Base-by-base conservation (phyloP, 1,140 invertebrate species). In the Macrobrachium nipponense region DNA sequence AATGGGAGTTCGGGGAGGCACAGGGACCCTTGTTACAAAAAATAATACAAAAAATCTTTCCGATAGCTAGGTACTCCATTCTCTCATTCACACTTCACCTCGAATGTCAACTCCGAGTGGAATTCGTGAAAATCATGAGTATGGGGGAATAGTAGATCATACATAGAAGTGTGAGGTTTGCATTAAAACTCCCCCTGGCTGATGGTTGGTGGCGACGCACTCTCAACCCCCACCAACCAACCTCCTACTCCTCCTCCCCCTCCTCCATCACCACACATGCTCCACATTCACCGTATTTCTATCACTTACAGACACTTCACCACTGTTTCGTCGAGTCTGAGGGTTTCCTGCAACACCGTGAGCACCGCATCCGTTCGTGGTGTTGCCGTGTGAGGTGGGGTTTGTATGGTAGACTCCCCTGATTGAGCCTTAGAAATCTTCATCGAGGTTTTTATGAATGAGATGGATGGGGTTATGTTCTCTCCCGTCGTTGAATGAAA, bases 401-500 rank as follows among this genome's bases (percentile, higher is more conserved):
- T 80, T 58, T 12, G 23, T 36, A n/a, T 43, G 27, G 77, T 51
- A n/a, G n/a, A 60, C 77, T 58, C 80, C n/a, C 51, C 44, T 51
- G 70, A 68, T 43, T 58, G 58, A 86, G 51, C 12, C 51, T 51
- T 51, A 51, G 66, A 72, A 79, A 73, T 27, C 36, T 70, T 62
- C 76, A 80, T 59, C 82, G 44, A 64, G 84, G 84, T 75, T 85
- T 86, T 86, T 86, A 86, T 86, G 84, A 86, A 86, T 86, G 84
- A 79, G 76, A 70, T 60, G 51, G 36, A 72, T 68, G 36, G 58
- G 43, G 36, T 60, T 64, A 79, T 36, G 27, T 36, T 36, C 64
- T 64, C 27, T 61, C 36, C 61, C 77, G 75, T 60, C 82, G 64
- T 51, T 86, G 84, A 86, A 86, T 86, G 84, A 86, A 86, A 86